phyloP scores from a whole-genome alignment of 2,113 vertebrate genomes.

The Hippopotamus amphibius region DNA sequence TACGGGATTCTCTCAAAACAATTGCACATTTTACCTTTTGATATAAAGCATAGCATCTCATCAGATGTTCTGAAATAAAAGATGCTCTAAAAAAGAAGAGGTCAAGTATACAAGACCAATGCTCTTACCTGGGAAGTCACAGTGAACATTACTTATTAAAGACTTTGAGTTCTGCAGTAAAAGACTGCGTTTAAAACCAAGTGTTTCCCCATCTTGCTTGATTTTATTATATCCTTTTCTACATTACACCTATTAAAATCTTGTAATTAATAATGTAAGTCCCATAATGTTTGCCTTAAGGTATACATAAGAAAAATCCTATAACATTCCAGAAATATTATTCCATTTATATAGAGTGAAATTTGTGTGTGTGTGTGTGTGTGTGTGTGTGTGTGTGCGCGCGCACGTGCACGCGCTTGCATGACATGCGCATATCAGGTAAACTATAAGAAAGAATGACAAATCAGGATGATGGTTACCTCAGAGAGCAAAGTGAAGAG shows the following conservation, averaged over 20 bases:
- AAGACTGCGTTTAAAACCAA: background rate
- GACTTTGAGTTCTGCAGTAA: background rate
- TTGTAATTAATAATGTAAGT: background rate
- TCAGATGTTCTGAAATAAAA: constrained; percentile 18
- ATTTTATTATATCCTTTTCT: background rate
- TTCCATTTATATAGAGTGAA: background rate
- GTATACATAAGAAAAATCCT: background rate
- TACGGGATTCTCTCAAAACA: background rate
- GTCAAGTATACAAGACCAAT: background rate
- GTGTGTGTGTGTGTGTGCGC: background rate
- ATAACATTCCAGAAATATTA: background rate
- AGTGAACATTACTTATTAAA: background rate
- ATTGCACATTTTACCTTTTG: background rate
- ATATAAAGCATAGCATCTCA: background rate
- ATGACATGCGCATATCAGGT: background rate
- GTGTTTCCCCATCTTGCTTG: background rate
- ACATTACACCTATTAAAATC: background rate
- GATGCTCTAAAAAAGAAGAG: background rate
- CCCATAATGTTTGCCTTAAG: constrained; percentile 10
- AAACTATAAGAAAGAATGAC: constrained; percentile 22
- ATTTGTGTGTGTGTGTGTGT: background rate
- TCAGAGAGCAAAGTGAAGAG: background rate
- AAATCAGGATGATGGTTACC: background rate
- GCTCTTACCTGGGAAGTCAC: background rate
- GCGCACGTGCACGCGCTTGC: background rate